Base-by-base conservation (phyloP, 2,797 vertebrate genomes). In the Myotis pilosus region DNA sequence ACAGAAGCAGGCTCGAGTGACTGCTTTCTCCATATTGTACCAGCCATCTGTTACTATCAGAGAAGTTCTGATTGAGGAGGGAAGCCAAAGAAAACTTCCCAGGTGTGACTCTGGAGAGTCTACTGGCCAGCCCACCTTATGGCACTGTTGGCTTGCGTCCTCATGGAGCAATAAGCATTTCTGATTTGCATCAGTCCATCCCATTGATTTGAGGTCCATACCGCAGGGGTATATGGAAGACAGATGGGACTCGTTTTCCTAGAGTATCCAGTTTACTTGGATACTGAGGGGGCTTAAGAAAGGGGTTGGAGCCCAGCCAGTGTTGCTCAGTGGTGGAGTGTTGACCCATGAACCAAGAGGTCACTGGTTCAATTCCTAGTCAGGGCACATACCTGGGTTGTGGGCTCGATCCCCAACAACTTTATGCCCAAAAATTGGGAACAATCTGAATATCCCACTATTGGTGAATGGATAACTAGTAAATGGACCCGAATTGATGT, bases 31-130 rank as follows among this genome's bases (percentile, higher is more conserved):
- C 81, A 76, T 64, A 92, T 62, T 95, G 62, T 51, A 68, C 41
- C 87, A 71, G 47, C 87, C 89, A 92, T 95, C 95, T 96, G 94
- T 71, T 74, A 78, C 51, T 66, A 57, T 57, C 51, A 30, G 36
- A 88, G 36, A 94, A 84, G 87, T 62, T 92, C 91, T 83, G 33
- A 92, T 75, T 51, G 82, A 89, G 64, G 74, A 95, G 44, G 36
- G 15, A 62, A 88, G 62, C 74, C 86, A 95, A 87, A 71, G 84
- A 79, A 87, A 86, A 74, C 57, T 17, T 64, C 51, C 47, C 10
- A 47, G 38, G n/a, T 85, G n/a, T 55, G 86, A 64, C 51, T 87
- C 91, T 62, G 47, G 22, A 38, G 84, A 55, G 11, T 19, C 44
- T 60, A 15, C 28, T 9, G 76, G 81, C 88, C 82, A 78, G 71